phyloP scores from a whole-genome alignment of 2,113 vertebrate genomes.

The Strigops habroptila region DNA sequence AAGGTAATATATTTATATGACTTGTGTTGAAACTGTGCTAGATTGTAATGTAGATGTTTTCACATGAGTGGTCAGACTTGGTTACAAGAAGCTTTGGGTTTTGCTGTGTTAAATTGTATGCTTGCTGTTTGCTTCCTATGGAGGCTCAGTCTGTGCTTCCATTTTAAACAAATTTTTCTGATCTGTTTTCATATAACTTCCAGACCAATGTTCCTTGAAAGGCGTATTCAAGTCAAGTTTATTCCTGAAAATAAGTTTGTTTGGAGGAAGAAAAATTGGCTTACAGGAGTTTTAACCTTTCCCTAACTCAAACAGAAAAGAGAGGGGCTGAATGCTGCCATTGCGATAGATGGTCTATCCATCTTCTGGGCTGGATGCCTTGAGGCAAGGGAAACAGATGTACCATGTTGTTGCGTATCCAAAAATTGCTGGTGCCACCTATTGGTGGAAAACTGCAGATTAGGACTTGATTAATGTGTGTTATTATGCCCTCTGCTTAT shows the following conservation, averaged over 20 bases:
- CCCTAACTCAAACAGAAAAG: background rate
- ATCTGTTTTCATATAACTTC: background rate
- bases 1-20: background rate
- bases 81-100: background rate
- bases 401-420: conserved; percentile 10
- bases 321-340: background rate
- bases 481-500: background rate
- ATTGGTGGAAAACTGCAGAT: conserved; percentile 17
- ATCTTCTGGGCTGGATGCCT: background rate
- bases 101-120: background rate
- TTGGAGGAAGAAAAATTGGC: background rate
- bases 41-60: background rate
- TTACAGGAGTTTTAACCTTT: background rate
- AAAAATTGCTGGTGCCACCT: conserved; percentile 55
- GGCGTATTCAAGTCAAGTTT: background rate
- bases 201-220: background rate
- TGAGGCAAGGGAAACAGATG: background rate
- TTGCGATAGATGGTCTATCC: background rate
- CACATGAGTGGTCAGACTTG: fast-evolving
- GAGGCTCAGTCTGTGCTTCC: background rate
- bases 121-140: background rate
- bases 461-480: background rate
- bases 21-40: background rate
- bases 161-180: background rate
- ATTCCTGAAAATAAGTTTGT: background rate